Base-by-base conservation (phyloP, 2,113 vertebrate species). In the Hippocampus comes region DNA sequence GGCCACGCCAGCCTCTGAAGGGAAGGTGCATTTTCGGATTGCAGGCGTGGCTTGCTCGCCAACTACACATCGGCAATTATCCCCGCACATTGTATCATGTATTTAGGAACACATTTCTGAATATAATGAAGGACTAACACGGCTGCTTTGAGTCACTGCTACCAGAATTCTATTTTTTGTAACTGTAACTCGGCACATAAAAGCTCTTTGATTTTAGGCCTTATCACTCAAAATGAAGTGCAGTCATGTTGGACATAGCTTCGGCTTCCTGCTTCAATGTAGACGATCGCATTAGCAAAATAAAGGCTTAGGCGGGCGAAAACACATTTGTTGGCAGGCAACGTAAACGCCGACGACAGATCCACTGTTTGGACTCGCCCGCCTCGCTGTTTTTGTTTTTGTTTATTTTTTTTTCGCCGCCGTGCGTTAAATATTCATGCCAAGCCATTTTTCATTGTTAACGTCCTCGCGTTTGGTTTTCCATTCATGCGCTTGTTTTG, bases 301-400 rank as follows among this genome's bases (percentile, higher is more conserved):
- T 59, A 27, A 59, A 59, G 56, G 56, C 56, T 59, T 14, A 25
- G 21, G 23, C 23, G 18, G 21, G 72, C 60, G 25, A 46, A 65
- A 84, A 74, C 30, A 63, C 68, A 48, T 77, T 71, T 73, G 67
- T 71, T 60, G 69, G 61, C 68, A 74, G 61, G 25, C 34, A 46
- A 49, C 67, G 51, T 12, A 49, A 53, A 20, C 21, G 41, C 42
- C 38, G 34, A 4, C 30, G 34, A 9, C 23, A 34, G 77, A 71
- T 18, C 66, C 21, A 42, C 53, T n/a, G 41, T 27, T 71, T 71
- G 67, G 48, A 25, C 63, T 69, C 3, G 12, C 23, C 14, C 21
- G 56, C 60, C 23, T 60, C 12, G 4, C 14, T 15, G 43, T 65
- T 76, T 23, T 34, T 34, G 30, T 34, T 34, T 27, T 27, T 3